Base-by-base conservation (phyloP, 2,797 vertebrate species). In the Calcarius lapponicus region DNA sequence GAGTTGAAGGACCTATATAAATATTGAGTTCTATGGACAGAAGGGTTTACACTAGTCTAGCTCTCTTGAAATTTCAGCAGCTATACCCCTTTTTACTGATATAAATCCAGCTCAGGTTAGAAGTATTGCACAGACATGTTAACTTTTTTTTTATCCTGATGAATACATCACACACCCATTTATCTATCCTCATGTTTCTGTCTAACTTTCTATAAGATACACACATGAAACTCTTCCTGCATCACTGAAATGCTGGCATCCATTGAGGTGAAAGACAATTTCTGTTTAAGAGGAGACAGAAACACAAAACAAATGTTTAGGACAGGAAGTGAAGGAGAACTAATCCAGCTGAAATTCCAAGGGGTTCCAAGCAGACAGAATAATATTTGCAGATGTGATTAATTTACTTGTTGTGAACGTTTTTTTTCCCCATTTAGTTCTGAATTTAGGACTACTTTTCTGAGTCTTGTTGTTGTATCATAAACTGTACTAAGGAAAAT, bases 281-380 rank as follows among this genome's bases (percentile, higher is more conserved):
- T 94, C 81, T 91, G 61, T 74, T 91, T 91, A 88, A 88, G 69
- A 75, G 65, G 50, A 90, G 75, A 58, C 75, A 95, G 80, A 92
- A 94, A 91, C 54, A 86, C 79, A 80, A 95, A 96, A 65, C 61
- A 83, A 95, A 91, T 86, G 47, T 90, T 93, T 95, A 90, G 91
- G 85, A 86, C 76, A 90, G 85, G 90, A 96, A 95, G 75, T 83
- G 87, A 95, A 92, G 75, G 87, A 88, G 79, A 96, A 93, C 94
- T 93, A 96, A 95, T 86, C 87, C 90, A 83, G 57, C 69, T 54
- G 58, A 96, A 96, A 92, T 86, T 91, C 90, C 43, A 87, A 57
- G n/a, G 61, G 25, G n/a, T 92, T 96, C 79, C 90, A 96, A 90
- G 58, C 57, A 95, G 90, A 90, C 76, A 90, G 72, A 94, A 92